Evolutionary conservation across 2,888 invertebrate genomes (phyloP).

Genomic region (Platycheirus albimanus): DNA sequence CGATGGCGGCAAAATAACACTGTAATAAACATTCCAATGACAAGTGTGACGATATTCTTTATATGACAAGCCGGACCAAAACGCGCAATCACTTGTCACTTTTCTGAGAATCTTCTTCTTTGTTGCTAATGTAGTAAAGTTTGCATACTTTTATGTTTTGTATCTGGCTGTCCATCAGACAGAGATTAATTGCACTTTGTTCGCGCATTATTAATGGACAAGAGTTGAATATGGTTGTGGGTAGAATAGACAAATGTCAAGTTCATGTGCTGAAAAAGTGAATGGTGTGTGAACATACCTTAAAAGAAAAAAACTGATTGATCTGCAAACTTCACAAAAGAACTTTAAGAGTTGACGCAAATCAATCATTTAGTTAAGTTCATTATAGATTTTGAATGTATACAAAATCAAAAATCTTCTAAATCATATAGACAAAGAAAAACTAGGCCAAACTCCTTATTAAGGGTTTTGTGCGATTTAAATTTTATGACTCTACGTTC

Average conservation of each 20-base stretch:
- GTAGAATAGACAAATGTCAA: conserved; percentile 44
- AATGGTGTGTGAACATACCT: neutral
- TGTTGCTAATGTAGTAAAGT: conserved; percentile 9
- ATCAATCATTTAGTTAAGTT: conserved; percentile 8
- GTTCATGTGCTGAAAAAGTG: conserved; percentile 8
- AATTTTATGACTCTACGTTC: conserved; percentile 16
- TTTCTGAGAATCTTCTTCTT: conserved; percentile 45
- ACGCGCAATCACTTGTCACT: conserved; percentile 24
- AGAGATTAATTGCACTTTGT: conserved; percentile 50
- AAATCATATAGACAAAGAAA: conserved; percentile 4
- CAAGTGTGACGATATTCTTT: conserved; percentile 39
- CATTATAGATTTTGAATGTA: conserved; percentile 15
- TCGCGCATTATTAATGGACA: conserved; percentile 21
- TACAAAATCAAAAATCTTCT: too few relatives aligned
- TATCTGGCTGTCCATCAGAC: conserved; percentile 36
- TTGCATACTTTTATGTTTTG: conserved; percentile 40
- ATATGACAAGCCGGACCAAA: conserved; percentile 21
- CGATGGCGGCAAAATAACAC: conserved; percentile 11
- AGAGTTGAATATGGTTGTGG: conserved; percentile 6
- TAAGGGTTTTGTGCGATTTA: conserved; percentile 43
- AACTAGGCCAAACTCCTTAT: conserved; percentile 49
- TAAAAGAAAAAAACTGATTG: conserved; percentile 1
- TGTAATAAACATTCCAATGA: conserved; percentile 36
- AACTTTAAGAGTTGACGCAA: conserved; percentile 18
- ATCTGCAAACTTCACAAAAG: neutral